Evolutionary conservation across 1,140 invertebrate genomes (phyloP).

Genomic region (Lysiphlebus fabarum): DNA sequence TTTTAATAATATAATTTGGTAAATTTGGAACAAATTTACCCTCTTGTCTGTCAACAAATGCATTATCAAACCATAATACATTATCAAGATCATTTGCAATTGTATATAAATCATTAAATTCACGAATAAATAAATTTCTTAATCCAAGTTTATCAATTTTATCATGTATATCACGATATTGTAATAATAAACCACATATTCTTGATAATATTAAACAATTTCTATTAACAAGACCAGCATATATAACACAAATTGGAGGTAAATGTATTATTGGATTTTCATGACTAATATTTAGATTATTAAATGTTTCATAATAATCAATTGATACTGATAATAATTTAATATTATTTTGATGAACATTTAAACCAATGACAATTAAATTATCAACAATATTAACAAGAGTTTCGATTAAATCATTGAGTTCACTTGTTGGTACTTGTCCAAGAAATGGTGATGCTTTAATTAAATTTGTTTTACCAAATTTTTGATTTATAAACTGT

Average conservation of each 20-base stretch:
- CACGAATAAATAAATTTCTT: constrained; percentile 15
- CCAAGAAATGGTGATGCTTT: constrained; percentile 39
- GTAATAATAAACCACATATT: constrained; percentile 40
- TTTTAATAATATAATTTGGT: constrained; percentile 19
- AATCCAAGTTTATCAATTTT: constrained; percentile 18
- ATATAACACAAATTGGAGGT: constrained; percentile 41
- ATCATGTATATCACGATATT: constrained; percentile 30
- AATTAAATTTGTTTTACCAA: constrained; percentile 17
- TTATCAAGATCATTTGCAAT: constrained; percentile 34
- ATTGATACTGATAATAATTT: constrained; percentile 38
- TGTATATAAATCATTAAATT: constrained; percentile 22
- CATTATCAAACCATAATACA: constrained; percentile 35
- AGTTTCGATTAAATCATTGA: constrained; percentile 30
- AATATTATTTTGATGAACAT: constrained; percentile 34
- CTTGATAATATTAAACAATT: constrained; percentile 37
- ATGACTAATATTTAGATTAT: constrained; percentile 31
- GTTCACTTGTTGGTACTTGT: constrained; percentile 28
- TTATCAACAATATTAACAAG: constrained; percentile 29
- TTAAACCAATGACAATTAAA: constrained; percentile 38
- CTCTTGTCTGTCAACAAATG: constrained; percentile 24
- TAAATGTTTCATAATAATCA: constrained; percentile 42
- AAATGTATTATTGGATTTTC: constrained; percentile 33
- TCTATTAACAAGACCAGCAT: constrained; percentile 37
- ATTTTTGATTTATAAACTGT: constrained; percentile 35
- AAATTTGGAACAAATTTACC: constrained; percentile 30